Conservation (phyloP, 1,140 invertebrate species). For the Lepidostoma basale region DNA sequence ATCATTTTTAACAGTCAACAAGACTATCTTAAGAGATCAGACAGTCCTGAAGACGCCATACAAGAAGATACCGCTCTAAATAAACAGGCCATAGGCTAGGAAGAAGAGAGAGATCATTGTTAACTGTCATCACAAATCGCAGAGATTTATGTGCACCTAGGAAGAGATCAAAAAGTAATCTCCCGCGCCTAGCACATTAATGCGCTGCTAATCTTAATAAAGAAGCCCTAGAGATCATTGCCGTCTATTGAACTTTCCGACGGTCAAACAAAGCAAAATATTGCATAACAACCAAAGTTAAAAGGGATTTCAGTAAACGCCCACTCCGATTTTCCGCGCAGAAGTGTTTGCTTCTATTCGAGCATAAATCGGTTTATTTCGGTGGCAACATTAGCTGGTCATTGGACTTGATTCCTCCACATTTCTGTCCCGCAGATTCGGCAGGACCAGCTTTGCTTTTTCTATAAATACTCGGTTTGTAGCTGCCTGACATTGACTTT, state of each 20-base stretch:
- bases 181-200: too few species aligned
- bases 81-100: too few species aligned
- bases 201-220: too few species aligned
- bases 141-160: too few species aligned
- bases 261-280: conserved; percentile 5
- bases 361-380: conserved; percentile 23
- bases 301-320: conserved; percentile 8
- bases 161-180: too few species aligned
- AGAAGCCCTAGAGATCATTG: too few species aligned
- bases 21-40: too few species aligned
- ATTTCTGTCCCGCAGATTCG: conserved; percentile 6
- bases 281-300: not conserved
- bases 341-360: conserved; percentile 11
- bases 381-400: conserved; percentile 28
- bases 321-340: not conserved
- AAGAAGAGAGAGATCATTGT: too few species aligned
- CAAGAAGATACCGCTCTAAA: too few species aligned
- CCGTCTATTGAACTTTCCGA: not conserved
- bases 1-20: too few species aligned
- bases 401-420: conserved; percentile 28
- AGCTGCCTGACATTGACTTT: conserved; percentile 33
- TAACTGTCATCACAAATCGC: too few species aligned
- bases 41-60: too few species aligned
- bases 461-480: not conserved
- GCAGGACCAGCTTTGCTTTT: conserved; percentile 13